Evolutionary conservation across 2,888 invertebrate genomes (phyloP), one percentile per base, ranked within the genome.

Genomic region (Rhorus exstirpatorius): DNA sequence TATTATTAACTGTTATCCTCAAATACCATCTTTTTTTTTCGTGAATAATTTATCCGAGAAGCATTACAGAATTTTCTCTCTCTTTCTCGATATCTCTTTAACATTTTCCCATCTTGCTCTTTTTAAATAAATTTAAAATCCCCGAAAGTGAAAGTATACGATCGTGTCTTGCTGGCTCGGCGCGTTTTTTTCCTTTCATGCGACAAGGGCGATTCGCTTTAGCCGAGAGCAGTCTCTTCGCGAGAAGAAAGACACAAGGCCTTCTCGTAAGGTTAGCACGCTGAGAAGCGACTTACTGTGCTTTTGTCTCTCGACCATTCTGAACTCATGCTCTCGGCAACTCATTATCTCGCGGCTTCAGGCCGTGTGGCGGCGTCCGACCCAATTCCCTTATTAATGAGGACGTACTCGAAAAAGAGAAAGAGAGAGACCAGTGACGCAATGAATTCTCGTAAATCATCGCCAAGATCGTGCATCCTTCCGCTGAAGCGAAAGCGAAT

Each of bases 371-470:
- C 75, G 58, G 70, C 38, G 58, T 67, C 84, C 83, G 87, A 89
- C 87, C 89, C 84, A 87, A 88, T 88, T 89, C 79, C 83, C 85
- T 86, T 89, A n/a, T n/a, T n/a, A 88, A 89, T 88, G 89, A 90
- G 88, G 74, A 82, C 83, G 84, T 84, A 82, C 84, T 84, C 84
- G 35, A 46, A 35, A 55, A 41, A 71, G 38, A 35, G 44, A 63
- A 24, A 58, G 49, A 71, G 19, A 53, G 60, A 14, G 14, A 35
- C 1, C 14, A 55, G 53, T 67, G 71, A 79, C 67, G 71, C 67
- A 71, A 83, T 26, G 71, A 83, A 79, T 79, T 76, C 75, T 83
- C 83, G 79, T 79, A 82, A 82, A 79, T 82, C 82, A 82, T 67
- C 58, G 65, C 82, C 68, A 51, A 38, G 76, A 49, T 63, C 71